A percentile compares a stretch with the other conserved stretches of the same genome.
phyloP scores from a whole-genome alignment of 92 coral and sea anemone genomes.

The Porites rus region DNA sequence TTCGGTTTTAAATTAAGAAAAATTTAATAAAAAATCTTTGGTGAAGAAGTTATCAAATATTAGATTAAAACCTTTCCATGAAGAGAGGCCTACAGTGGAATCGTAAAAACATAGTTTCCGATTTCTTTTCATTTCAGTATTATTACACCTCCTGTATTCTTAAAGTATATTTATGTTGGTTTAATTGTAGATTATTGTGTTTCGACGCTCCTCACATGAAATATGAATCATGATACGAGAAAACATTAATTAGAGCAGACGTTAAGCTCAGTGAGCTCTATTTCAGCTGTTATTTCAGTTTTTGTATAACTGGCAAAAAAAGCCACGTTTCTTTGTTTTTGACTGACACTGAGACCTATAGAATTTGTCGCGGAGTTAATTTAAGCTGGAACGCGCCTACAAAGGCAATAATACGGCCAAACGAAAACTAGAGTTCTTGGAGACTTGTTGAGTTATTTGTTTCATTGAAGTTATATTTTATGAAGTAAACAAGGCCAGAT shows the following conservation, averaged over 20 bases:
- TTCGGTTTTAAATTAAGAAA: too few species aligned
- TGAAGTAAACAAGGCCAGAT: conserved; percentile 9
- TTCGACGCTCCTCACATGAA: not conserved
- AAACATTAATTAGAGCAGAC: not conserved
- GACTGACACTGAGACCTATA: not conserved
- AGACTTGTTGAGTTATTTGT: conserved; percentile 7
- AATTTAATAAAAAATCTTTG: too few species aligned
- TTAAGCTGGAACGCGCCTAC: not conserved
- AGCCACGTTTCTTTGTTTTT: not conserved
- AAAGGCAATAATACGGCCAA: not conserved
- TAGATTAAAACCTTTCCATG: too few species aligned
- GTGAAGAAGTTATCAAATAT: too few species aligned
- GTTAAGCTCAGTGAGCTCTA: not conserved
- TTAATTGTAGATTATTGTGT: not conserved
- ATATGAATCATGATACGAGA: not conserved
- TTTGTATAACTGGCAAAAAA: not conserved
- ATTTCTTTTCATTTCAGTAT: too few species aligned
- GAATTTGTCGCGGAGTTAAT: not conserved
- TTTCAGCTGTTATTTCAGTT: not conserved
- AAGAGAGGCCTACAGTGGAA: too few species aligned
- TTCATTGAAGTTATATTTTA: not conserved
- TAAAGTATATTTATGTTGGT: too few species aligned
- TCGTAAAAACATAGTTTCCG: too few species aligned
- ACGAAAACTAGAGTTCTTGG: not conserved
- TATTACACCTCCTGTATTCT: too few species aligned